Percentiles rank a stretch among this genome's conserved stretches.
These are phyloP conservation scores for Agrilus mali DNA, from an alignment of 2,888 invertebrate genomes.

Conservation along the genomic window DNA sequence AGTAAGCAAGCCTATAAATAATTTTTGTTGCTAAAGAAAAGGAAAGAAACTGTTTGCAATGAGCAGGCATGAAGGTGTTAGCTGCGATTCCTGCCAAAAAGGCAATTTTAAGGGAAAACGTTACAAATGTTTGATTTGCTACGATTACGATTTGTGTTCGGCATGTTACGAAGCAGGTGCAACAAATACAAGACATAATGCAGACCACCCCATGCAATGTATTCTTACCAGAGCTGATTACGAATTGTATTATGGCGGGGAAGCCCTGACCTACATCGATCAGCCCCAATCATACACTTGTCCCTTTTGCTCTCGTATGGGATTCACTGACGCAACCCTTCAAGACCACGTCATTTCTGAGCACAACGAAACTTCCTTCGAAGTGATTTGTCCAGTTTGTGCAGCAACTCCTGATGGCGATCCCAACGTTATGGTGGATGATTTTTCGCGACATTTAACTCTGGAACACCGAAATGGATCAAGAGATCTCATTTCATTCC, in stretches of 20 bases:
- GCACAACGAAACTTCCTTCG: neutral
- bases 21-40: too few relatives aligned
- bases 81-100: constrained; percentile 2
- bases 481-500: neutral
- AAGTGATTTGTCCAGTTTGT: constrained; percentile 4
- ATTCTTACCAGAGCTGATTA: constrained; percentile 1
- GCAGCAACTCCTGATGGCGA: constrained; percentile 2
- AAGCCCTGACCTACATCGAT: neutral
- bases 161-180: constrained; percentile 3
- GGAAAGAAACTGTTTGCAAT: neutral
- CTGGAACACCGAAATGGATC: neutral
- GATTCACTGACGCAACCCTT: neutral
- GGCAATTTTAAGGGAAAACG: neutral
- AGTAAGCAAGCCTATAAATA: too few relatives aligned
- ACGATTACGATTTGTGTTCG: constrained; percentile 5
- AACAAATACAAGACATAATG: neutral
- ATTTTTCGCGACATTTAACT: constrained; percentile 2
- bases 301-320: constrained; percentile 2
- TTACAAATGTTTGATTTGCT: constrained; percentile 5
- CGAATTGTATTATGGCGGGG: constrained; percentile 3
- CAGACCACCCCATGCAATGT: constrained; percentile 5
- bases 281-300: constrained; percentile 3
- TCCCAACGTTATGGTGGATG: constrained; percentile 1
- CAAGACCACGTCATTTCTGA: neutral
- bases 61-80: constrained; percentile 1